Conservation (phyloP, 2,797 vertebrate species). For the Xenopus petersii region DNA sequence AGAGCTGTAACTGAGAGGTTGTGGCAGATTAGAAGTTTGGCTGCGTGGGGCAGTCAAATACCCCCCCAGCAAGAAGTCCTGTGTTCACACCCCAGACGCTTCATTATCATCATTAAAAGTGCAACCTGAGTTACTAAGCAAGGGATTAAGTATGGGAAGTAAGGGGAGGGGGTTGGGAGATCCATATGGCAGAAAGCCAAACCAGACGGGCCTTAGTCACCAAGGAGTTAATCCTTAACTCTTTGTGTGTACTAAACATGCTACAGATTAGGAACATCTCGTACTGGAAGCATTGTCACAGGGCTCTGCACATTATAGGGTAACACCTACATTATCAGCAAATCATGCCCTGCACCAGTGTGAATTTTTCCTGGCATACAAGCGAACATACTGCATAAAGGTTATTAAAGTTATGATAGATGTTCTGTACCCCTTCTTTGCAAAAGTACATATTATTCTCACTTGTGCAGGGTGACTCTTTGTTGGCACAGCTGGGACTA, state of each 20-base stretch:
- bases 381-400: no score
- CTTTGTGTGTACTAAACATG: not conserved
- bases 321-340: no score
- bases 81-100: conserved; percentile 45
- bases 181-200: conserved; percentile 44
- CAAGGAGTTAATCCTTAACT: conserved; percentile 43
- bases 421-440: no score
- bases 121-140: conserved; percentile 40
- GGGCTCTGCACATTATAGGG: no score
- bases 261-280: not conserved
- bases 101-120: conserved; percentile 48
- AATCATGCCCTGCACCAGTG: no score
- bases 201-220: conserved; percentile 28
- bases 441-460: no score
- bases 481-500: no score
- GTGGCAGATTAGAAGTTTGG: not conserved
- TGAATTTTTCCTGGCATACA: no score
- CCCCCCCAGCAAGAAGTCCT: conserved; percentile 37
- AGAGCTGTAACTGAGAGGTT: not conserved
- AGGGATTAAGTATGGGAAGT: conserved; percentile 42
- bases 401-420: no score
- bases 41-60: not conserved
- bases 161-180: conserved; percentile 2
- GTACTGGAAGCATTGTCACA: no score
- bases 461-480: no score